Percentiles rank a stretch among this genome's conserved stretches.
Conservation (phyloP, 2,797 vertebrate species). For the Catamblyrhynchus diadema region DNA sequence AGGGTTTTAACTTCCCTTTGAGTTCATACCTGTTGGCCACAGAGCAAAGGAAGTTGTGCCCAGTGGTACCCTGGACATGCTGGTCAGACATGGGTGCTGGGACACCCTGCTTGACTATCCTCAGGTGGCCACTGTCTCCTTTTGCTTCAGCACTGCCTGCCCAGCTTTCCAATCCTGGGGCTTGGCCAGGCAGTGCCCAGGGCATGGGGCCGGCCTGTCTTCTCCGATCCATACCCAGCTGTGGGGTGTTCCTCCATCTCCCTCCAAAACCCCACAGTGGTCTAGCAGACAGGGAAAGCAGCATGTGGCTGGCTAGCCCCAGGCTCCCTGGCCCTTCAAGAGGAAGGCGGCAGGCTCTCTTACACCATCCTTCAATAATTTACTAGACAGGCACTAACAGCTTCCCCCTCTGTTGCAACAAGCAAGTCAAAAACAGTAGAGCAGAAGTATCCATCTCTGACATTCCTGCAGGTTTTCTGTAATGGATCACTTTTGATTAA, state of each 20-base stretch:
- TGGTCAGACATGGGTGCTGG: neutral
- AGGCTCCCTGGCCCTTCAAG: constrained; percentile 42
- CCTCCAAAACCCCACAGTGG: neutral
- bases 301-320: neutral
- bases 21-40: neutral
- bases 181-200: neutral
- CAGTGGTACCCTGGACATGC: neutral
- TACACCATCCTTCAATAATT: constrained; percentile 63
- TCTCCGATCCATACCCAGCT: neutral
- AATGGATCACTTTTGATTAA: constrained; percentile 66
- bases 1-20: neutral
- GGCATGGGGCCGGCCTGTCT: neutral
- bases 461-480: constrained; percentile 68
- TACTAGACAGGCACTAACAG: constrained; percentile 64
- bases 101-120: neutral
- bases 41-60: neutral
- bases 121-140: neutral
- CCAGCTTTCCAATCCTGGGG: rapidly evolving
- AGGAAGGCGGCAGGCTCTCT: constrained; percentile 26
- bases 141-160: neutral
- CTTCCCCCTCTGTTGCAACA: constrained; percentile 65
- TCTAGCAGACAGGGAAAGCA: neutral
- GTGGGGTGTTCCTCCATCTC: neutral
- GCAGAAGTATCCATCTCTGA: constrained; percentile 64
- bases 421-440: constrained; percentile 42